Evolutionary conservation across 2,888 invertebrate species (phyloP).

Genomic region (Argyresthia albistria): DNA sequence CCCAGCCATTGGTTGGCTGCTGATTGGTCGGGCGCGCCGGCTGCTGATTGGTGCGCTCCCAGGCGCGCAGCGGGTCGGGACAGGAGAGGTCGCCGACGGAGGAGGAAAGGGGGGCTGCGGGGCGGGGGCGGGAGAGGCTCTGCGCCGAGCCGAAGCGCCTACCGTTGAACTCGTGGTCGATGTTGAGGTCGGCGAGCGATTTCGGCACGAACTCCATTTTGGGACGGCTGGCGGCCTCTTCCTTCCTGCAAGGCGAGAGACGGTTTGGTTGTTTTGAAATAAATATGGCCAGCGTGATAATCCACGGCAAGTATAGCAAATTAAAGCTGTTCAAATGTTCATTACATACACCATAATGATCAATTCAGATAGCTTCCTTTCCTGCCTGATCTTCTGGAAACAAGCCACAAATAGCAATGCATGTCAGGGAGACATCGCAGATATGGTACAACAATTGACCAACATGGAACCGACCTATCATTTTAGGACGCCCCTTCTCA

Average conservation of each 20-base stretch:
- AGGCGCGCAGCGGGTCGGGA: conserved; percentile 48
- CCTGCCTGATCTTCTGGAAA: too few relatives aligned
- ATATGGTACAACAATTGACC: too few relatives aligned
- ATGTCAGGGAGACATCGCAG: too few relatives aligned
- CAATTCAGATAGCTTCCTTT: too few relatives aligned
- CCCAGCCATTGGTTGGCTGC: conserved; percentile 4
- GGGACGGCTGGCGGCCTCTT: conserved; percentile 91
- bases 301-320: too few relatives aligned
- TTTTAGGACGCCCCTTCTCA: too few relatives aligned
- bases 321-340: too few relatives aligned
- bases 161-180: conserved; percentile 84
- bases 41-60: conserved; percentile 30
- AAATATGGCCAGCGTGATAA: too few relatives aligned
- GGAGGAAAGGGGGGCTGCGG: conserved; percentile 42
- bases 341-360: too few relatives aligned
- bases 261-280: neutral
- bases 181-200: conserved; percentile 88
- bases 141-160: conserved; percentile 71
- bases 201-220: conserved; percentile 94
- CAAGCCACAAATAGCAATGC: too few relatives aligned
- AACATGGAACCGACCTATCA: too few relatives aligned
- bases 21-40: conserved; percentile 15
- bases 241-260: conserved; percentile 75
- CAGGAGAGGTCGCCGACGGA: conserved; percentile 52
- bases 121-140: conserved; percentile 44